A percentile compares a stretch with the other conserved stretches of the same genome.
phyloP scores from a whole-genome alignment of 2,113 vertebrate genomes.

The Micronycteris hirsuta region DNA sequence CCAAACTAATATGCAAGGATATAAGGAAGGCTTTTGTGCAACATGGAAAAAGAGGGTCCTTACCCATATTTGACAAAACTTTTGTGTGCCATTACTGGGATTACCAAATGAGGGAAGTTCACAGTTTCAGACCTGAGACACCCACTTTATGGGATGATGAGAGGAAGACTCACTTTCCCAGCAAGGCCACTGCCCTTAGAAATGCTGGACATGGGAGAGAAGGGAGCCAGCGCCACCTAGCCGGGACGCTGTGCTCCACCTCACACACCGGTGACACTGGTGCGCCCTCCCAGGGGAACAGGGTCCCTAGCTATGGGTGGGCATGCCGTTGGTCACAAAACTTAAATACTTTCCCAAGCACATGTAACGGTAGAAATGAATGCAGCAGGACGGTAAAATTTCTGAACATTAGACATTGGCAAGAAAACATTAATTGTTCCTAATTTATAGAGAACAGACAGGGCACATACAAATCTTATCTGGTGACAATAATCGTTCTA shows the following conservation, averaged over 20 bases:
- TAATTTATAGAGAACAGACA: neutral
- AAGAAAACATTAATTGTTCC: neutral
- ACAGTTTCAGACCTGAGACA: neutral
- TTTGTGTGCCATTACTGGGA: neutral
- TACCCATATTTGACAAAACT: neutral
- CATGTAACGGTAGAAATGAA: neutral
- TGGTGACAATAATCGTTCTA: neutral
- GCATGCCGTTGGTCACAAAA: neutral
- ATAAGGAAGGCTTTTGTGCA: neutral
- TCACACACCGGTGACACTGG: accelerated
- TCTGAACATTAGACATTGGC: neutral
- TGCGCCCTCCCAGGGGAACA: accelerated
- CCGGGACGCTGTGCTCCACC: accelerated
- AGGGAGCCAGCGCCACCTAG: accelerated
- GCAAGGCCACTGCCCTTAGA: neutral
- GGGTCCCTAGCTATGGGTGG: neutral
- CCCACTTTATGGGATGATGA: neutral
- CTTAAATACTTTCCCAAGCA: neutral
- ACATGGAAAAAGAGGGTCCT: neutral
- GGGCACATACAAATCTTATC: neutral
- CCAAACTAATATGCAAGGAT: neutral
- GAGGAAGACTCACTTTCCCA: neutral
- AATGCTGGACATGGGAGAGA: no score
- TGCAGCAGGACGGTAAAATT: neutral
- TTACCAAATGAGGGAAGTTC: neutral